These are phyloP conservation scores for Therioaphis trifolii DNA, from an alignment of 2,888 invertebrate species.

Conservation along the genomic window DNA sequence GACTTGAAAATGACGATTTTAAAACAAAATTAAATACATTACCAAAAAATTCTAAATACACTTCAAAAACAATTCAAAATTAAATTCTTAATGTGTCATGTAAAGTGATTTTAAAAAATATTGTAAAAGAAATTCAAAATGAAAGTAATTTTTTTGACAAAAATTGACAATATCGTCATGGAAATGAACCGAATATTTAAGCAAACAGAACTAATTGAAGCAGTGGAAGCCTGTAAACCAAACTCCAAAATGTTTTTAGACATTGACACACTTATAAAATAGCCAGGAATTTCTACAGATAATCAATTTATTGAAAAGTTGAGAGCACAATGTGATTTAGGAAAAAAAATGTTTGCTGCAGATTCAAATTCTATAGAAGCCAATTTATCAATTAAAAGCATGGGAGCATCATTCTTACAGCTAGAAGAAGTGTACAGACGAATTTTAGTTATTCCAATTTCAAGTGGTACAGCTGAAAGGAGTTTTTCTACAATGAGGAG, in stretches of 20 bases:
- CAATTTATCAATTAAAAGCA: conserved; percentile 17
- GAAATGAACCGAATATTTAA: conserved; percentile 9
- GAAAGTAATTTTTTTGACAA: conserved; percentile 17
- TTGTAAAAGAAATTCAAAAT: conserved; percentile 12
- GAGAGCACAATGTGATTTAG: conserved; percentile 21
- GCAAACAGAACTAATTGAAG: conserved; percentile 19
- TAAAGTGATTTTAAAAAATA: not conserved
- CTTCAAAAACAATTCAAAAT: conserved; percentile 14
- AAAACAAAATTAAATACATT: too few relatives aligned
- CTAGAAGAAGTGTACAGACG: too few relatives aligned
- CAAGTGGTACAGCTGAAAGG: too few relatives aligned
- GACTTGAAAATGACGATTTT: too few relatives aligned
- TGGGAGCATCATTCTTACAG: conserved; percentile 15
- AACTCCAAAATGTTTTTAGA: conserved; percentile 36
- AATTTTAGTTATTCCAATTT: too few relatives aligned
- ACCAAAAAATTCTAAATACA: too few relatives aligned
- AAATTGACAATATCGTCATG: conserved; percentile 22
- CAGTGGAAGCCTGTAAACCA: conserved; percentile 7
- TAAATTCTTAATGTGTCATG: not conserved
- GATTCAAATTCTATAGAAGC: conserved; percentile 22
- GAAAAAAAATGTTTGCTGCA: conserved; percentile 18
- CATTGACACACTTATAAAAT: conserved; percentile 8
- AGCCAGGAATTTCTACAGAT: conserved; percentile 21
- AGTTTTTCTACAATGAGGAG: too few relatives aligned
- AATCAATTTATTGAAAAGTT: conserved; percentile 14